Evolutionary conservation across 1,140 invertebrate genomes (phyloP).

Genomic region (Triops cancriformis): DNA sequence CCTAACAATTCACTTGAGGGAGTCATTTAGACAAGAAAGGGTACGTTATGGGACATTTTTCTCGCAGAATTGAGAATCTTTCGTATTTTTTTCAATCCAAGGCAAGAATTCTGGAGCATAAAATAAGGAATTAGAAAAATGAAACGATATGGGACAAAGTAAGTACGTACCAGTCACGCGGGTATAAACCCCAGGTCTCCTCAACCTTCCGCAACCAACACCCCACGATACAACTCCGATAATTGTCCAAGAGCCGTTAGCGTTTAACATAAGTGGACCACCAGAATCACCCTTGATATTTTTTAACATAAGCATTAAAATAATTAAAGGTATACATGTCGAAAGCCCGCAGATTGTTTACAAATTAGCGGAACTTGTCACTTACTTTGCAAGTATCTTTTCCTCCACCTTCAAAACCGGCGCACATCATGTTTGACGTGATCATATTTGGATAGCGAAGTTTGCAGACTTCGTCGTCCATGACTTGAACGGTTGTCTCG

Average conservation of each 20-base stretch:
- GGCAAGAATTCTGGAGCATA: conserved; percentile 12
- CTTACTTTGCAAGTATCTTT: conserved; percentile 73
- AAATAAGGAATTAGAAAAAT: not conserved
- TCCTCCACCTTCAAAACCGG: conserved; percentile 70
- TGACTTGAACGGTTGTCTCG: not conserved
- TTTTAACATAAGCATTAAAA: too few relatives aligned
- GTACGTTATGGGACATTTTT: not conserved
- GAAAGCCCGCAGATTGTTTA: too few relatives aligned
- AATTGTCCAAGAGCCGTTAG: not conserved
- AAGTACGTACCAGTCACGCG: not conserved
- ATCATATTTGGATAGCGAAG: conserved; percentile 40
- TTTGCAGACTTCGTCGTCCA: not conserved
- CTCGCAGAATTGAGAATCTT: not conserved
- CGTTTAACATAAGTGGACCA: not conserved
- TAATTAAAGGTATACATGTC: too few relatives aligned
- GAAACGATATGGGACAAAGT: not conserved
- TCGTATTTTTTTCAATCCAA: conserved; percentile 19
- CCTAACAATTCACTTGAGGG: not conserved
- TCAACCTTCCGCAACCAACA: not conserved
- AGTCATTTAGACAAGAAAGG: not conserved
- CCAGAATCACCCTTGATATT: not conserved
- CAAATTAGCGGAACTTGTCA: too few relatives aligned
- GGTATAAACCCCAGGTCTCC: not conserved
- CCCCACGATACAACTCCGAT: not conserved
- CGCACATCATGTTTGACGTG: conserved; percentile 79